phyloP scores from a whole-genome alignment of 2,113 vertebrate genomes.

The Dromaius novaehollandiae region DNA sequence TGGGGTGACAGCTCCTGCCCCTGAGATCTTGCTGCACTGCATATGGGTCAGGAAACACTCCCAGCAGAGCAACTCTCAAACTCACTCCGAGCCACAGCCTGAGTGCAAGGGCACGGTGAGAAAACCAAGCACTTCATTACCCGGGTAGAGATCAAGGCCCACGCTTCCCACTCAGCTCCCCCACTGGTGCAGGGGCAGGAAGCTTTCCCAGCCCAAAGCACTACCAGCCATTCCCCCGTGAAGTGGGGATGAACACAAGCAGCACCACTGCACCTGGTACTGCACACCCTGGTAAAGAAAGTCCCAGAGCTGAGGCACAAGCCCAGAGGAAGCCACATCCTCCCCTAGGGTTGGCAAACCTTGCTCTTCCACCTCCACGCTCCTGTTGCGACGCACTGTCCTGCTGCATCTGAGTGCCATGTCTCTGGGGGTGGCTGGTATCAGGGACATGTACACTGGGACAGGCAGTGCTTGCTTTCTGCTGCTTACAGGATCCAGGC shows the following conservation, averaged over 20 bases:
- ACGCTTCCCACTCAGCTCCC: no score
- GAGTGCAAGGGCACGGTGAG: background rate
- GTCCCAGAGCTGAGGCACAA: background rate
- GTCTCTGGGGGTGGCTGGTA: fast-evolving
- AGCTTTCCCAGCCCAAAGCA: background rate
- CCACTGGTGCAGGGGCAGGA: fast-evolving
- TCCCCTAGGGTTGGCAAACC: fast-evolving
- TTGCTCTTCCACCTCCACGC: background rate
- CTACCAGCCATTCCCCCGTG: background rate
- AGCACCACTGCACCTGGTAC: background rate
- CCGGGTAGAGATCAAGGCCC: background rate
- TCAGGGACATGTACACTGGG: background rate
- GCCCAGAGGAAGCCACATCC: background rate
- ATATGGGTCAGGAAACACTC: fast-evolving
- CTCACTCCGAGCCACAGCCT: background rate
- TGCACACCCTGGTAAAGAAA: background rate
- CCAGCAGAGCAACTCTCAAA: background rate
- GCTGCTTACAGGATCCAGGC: background rate
- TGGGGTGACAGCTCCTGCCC: background rate
- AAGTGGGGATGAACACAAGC: background rate
- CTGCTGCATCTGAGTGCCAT: background rate
- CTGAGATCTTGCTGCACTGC: background rate
- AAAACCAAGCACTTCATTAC: background rate
- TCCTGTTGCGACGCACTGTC: background rate
- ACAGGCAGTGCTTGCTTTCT: background rate